Evolutionary conservation across 2,888 invertebrate species (phyloP).

Genomic region (Antheraea assamensis): DNA sequence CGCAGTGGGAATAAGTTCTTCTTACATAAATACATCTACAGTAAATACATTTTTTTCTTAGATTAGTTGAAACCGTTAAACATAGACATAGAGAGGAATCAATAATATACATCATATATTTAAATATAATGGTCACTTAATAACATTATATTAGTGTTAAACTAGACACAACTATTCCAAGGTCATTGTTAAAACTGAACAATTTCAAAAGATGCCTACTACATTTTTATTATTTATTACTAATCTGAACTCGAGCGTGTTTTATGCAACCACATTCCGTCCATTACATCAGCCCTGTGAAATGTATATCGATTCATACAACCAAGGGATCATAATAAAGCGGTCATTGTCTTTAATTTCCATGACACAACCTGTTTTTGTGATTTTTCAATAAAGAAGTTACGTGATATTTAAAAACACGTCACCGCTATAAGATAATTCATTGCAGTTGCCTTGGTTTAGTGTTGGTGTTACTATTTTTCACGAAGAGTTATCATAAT

Average conservation of each 20-base stretch:
- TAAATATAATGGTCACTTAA: no score
- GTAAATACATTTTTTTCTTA: no score
- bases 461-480: not conserved
- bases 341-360: not conserved
- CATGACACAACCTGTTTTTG: not conserved
- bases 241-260: constrained; percentile 2
- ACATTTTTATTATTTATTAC: constrained; percentile 11
- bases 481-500: not conserved
- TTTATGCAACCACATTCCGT: not conserved
- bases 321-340: not conserved
- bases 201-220: not conserved
- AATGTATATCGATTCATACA: not conserved
- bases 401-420: not conserved
- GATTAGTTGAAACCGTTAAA: no score
- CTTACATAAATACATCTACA: no score
- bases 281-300: not conserved
- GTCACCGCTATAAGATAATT: not conserved
- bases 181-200: not conserved
- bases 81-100: no score
- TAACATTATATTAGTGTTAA: not conserved
- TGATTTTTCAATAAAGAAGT: constrained; percentile 9
- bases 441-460: not conserved
- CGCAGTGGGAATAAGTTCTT: not conserved
- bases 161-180: not conserved
- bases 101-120: no score